Evolutionary conservation across 2,113 vertebrate genomes (phyloP).

Genomic region (Psophia crepitans): DNA sequence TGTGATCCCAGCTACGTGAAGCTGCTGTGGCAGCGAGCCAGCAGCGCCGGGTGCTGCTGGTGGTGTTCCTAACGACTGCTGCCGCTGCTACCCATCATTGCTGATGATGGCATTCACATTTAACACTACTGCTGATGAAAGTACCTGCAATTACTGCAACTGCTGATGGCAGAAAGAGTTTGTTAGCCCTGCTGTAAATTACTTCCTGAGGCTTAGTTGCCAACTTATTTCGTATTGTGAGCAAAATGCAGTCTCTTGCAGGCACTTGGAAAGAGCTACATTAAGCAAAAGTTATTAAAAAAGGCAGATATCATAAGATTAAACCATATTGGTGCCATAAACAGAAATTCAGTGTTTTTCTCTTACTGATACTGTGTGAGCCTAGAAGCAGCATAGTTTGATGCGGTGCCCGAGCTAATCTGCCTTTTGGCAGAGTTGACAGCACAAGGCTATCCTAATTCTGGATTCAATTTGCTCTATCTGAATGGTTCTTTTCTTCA

Average conservation of each 20-base stretch:
- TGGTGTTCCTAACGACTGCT: neutral
- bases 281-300: conserved; percentile 48
- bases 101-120: conserved; percentile 58
- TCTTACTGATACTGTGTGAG: neutral
- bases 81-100: conserved; percentile 7
- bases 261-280: conserved; percentile 4
- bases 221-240: conserved; percentile 2
- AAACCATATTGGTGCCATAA: conserved; percentile 9
- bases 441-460: neutral
- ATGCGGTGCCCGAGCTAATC: neutral
- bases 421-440: conserved; percentile 1
- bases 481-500: neutral
- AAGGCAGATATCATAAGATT: conserved; percentile 26
- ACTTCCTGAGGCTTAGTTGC: conserved; percentile 23
- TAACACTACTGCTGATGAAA: conserved; percentile 53
- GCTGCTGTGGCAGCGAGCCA: neutral
- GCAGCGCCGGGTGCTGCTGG: neutral
- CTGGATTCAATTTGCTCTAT: neutral
- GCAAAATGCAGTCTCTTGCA: conserved; percentile 27
- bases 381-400: neutral
- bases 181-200: conserved; percentile 39
- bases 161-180: conserved; percentile 51
- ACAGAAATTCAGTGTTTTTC: conserved; percentile 6
- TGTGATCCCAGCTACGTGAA: neutral
- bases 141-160: conserved; percentile 62